Percentiles rank a stretch among this genome's conserved stretches.
Conservation (phyloP, 2,797 vertebrate genomes). For the Emydoidea blandingii region DNA sequence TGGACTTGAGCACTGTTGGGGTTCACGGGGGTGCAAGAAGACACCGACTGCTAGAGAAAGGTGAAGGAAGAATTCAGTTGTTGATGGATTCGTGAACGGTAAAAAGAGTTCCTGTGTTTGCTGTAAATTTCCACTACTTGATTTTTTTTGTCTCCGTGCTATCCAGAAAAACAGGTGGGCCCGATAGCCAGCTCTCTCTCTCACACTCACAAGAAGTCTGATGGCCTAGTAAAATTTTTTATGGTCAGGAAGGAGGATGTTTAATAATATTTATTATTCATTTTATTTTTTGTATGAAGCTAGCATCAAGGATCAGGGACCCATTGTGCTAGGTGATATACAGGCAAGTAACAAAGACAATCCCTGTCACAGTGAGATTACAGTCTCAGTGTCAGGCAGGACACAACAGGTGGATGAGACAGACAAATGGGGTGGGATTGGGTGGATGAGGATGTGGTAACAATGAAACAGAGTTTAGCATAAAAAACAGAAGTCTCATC, state of each 20-base stretch:
- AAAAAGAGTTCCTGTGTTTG: neutral
- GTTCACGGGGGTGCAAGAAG: neutral
- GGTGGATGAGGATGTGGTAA: fast-evolving
- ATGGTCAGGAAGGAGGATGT: neutral
- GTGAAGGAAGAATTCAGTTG: neutral
- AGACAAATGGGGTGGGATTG: fast-evolving
- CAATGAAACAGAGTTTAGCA: neutral
- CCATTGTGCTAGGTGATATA: neutral
- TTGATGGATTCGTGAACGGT: neutral
- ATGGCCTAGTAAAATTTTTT: neutral
- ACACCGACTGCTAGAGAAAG: neutral
- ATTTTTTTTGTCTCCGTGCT: conserved; percentile 16
- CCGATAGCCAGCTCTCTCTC: neutral
- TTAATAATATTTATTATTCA: neutral
- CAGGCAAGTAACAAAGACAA: neutral
- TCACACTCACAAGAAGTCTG: fast-evolving
- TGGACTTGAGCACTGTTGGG: neutral
- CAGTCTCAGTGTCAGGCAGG: fast-evolving
- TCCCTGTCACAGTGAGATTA: neutral
- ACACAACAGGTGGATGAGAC: fast-evolving
- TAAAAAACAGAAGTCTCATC: neutral
- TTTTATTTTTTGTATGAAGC: neutral
- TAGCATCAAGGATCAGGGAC: neutral
- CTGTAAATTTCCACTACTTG: neutral
- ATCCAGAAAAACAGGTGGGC: neutral